Evolutionary conservation across 2,113 vertebrate genomes (phyloP).

Genomic region (Mungos mungo): DNA sequence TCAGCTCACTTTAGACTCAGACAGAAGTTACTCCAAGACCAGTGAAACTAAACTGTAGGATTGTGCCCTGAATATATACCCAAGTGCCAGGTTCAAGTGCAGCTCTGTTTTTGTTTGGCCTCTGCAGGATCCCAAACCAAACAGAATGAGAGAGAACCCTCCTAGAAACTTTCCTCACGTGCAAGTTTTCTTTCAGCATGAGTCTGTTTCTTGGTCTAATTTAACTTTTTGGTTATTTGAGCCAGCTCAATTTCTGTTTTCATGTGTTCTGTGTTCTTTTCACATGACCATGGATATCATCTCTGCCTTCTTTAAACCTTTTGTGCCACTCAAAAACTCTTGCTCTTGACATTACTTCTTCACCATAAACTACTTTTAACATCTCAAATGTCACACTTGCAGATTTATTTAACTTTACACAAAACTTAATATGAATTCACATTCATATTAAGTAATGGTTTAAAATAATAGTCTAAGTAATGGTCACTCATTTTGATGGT

Average conservation of each 20-base stretch:
- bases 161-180: background rate
- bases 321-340: background rate
- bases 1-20: background rate
- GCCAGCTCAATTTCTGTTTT: background rate
- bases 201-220: background rate
- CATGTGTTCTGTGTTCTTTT: background rate
- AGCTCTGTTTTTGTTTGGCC: background rate
- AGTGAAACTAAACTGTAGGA: background rate
- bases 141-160: background rate
- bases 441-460: background rate
- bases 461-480: background rate
- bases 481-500: background rate
- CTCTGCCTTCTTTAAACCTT: background rate
- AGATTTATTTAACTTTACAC: background rate
- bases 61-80: background rate
- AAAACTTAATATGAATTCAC: background rate
- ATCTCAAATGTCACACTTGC: background rate
- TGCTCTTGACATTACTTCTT: background rate
- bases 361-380: background rate
- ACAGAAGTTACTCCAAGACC: background rate
- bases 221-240: background rate
- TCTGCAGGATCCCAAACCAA: background rate
- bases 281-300: background rate
- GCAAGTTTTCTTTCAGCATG: conserved; percentile 24
- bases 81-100: background rate